phyloP scores from a whole-genome alignment of 2,888 invertebrate genomes.

The Bombyx huttoni region DNA sequence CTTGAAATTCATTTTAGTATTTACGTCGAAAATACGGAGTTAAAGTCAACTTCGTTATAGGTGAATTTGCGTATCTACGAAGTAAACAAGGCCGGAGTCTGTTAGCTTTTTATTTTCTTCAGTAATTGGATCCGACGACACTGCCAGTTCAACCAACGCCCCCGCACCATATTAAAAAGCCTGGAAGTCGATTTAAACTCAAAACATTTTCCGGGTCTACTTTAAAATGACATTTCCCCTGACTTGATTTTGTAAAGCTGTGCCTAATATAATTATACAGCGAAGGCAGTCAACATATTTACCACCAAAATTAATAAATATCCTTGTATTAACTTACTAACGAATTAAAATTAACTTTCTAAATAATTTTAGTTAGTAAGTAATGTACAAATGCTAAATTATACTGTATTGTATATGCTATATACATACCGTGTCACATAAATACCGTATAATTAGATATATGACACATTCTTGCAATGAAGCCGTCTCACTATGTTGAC shows the following conservation, averaged over 20 bases:
- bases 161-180: neutral
- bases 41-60: conserved; percentile 34
- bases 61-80: conserved; percentile 32
- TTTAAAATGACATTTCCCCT: neutral
- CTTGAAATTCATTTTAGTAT: conserved; percentile 10
- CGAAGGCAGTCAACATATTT: neutral
- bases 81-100: conserved; percentile 33
- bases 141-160: conserved; percentile 9
- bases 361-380: too few species aligned
- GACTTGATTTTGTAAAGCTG: neutral
- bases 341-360: too few species aligned
- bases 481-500: neutral
- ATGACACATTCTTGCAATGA: too few species aligned
- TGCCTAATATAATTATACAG: neutral
- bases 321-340: too few species aligned
- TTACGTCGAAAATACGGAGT: conserved; percentile 17
- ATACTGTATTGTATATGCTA: too few species aligned
- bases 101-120: conserved; percentile 46
- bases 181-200: neutral
- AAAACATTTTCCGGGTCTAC: neutral
- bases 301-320: too few species aligned
- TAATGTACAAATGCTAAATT: too few species aligned
- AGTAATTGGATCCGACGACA: conserved; percentile 39
- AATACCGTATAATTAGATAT: too few species aligned
- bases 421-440: too few species aligned